Evolutionary conservation across 2,797 vertebrate species (phyloP).

Genomic region (Neopelma chrysocephalum): DNA sequence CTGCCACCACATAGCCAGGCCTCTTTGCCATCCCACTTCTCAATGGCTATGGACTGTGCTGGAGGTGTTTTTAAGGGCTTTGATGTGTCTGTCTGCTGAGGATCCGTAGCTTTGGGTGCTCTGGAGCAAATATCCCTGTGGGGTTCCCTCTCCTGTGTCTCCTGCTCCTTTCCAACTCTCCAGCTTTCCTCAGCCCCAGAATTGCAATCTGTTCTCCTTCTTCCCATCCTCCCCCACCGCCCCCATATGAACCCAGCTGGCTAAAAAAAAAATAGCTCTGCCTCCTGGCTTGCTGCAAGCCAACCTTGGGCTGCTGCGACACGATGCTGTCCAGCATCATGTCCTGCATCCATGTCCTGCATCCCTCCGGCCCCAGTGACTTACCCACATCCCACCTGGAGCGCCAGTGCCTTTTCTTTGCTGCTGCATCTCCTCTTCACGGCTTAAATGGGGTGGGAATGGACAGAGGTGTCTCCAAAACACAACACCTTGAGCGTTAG

Average conservation of each 20-base stretch:
- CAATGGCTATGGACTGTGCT: rapidly evolving
- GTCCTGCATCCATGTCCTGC: background rate
- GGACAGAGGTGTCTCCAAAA: background rate
- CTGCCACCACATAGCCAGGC: background rate
- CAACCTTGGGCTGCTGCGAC: background rate
- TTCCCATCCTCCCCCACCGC: background rate
- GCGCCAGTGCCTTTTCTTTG: background rate
- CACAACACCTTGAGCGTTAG: rapidly evolving
- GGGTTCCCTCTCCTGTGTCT: background rate
- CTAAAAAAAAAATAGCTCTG: background rate
- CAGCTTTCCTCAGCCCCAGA: background rate
- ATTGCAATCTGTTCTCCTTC: constrained; percentile 12
- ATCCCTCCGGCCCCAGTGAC: background rate
- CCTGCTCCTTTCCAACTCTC: background rate
- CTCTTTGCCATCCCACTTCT: background rate
- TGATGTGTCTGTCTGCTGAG: background rate
- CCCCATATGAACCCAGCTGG: background rate
- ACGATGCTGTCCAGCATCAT: background rate
- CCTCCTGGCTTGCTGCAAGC: background rate
- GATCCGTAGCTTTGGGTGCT: background rate
- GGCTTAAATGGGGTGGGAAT: background rate
- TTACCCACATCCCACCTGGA: background rate
- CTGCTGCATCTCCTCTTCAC: background rate
- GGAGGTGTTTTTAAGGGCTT: background rate
- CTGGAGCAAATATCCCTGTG: background rate